Evolutionary conservation across 2,113 vertebrate species (phyloP).

Genomic region (Pelvicachromis taeniatus): DNA sequence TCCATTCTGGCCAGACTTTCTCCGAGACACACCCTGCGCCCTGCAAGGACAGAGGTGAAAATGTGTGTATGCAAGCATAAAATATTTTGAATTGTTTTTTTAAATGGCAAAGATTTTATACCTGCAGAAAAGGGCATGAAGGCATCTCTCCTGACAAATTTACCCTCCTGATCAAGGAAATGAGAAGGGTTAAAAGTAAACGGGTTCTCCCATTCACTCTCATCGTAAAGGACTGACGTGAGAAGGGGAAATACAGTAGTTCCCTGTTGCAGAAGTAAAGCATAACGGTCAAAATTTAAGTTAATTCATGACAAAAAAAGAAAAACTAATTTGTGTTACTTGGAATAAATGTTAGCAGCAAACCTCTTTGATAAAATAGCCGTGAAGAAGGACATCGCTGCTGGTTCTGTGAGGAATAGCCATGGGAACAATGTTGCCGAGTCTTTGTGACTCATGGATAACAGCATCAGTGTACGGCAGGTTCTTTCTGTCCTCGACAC

Average conservation of each 20-base stretch:
- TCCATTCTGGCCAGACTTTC: constrained; percentile 78
- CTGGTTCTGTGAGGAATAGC: constrained; percentile 31
- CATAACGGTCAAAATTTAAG: neutral
- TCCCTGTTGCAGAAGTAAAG: constrained; percentile 30
- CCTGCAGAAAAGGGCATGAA: constrained; percentile 76
- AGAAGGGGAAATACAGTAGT: constrained; percentile 64
- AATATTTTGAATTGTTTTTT: neutral
- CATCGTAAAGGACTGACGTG: constrained; percentile 64
- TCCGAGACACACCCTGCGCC: constrained; percentile 68
- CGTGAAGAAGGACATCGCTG: constrained; percentile 52
- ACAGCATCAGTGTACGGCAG: constrained; percentile 70
- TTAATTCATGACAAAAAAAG: neutral
- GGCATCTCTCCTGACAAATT: constrained; percentile 60
- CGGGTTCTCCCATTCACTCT: constrained; percentile 67
- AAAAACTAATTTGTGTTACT: neutral
- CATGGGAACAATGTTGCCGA: constrained; percentile 58
- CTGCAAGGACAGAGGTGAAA: constrained; percentile 31
- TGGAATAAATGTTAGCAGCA: neutral
- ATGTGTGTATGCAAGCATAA: neutral
- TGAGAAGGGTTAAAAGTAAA: constrained; percentile 65
- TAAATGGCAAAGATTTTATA: neutral
- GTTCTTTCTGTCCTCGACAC: constrained; percentile 57
- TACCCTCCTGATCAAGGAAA: constrained; percentile 65
- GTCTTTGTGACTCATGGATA: constrained; percentile 69
- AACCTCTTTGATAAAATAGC: constrained; percentile 38